Evolutionary conservation across 2,888 invertebrate genomes (phyloP), one percentile per base, ranked within the genome.

Genomic region (Zonitis immaculata): DNA sequence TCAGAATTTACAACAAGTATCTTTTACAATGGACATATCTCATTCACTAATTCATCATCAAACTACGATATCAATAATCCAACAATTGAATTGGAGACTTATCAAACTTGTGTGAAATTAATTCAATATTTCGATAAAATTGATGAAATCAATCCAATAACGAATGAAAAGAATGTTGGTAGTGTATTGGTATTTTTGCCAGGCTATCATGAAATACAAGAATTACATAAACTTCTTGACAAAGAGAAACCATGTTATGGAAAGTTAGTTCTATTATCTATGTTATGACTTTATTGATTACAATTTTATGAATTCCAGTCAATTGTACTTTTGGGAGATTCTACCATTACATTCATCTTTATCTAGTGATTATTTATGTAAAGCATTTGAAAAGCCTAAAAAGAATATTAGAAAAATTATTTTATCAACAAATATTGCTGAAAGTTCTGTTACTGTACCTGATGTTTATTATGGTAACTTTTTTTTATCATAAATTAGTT

Each of bases 111-210:
- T 39, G 74, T 77, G 65, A 61, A 74, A 8, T 60, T 79, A 18
- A 78, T 79, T 12, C 60, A 74, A 0, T 72, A 73, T 48, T 85
- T 91, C 64, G 87, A 90, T 66, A 74, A 72, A 4, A 76, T 89
- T 18, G 89, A 87, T 64, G 70, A 69, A 49, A 35, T 28, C 8
- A 62, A 16, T 39, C 47, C 54, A 1, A 44, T 49, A 6, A 67
- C 63, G 0, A 61, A 65, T 18, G 49, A 52, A 9, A 44, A 65
- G 32, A 59, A 60, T 1, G 62, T 70, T 25, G 81, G 82, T 52
- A 88, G 91, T 2, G 89, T 95, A 16, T 79, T 97, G 0, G 83
- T 95, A 49, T 97, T 97, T 74, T 73, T 97, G 59, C 96, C 96
- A 0, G 96, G 94, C 43, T 83, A 92, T 48, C 77, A 82, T 64